Percentiles rank a stretch among this genome's conserved stretches.
These are phyloP conservation scores for Aeoliscus strigatus DNA, from an alignment of 2,797 vertebrate genomes.

Conservation along the genomic window DNA sequence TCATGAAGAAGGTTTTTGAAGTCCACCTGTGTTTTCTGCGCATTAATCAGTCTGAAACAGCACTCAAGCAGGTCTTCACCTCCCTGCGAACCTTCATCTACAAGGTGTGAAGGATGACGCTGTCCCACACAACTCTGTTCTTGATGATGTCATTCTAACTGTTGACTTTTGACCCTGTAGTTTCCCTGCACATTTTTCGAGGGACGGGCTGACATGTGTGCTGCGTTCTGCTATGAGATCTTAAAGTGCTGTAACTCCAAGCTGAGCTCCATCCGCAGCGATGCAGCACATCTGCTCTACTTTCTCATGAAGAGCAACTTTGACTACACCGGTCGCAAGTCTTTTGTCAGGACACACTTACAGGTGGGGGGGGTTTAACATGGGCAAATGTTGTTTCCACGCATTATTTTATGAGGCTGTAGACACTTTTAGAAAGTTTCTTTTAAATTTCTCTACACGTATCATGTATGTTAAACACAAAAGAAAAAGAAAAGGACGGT, in stretches of 20 bases:
- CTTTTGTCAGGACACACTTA: conserved; percentile 91
- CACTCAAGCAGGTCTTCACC: conserved; percentile 92
- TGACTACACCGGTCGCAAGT: conserved; percentile 94
- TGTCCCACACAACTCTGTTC: neutral
- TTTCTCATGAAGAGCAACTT: conserved; percentile 99
- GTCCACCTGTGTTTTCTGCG: conserved; percentile 94
- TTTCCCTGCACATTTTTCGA: conserved; percentile 96
- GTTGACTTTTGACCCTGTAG: conserved; percentile 52
- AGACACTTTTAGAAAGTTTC: too few relatives aligned
- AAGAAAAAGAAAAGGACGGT: too few relatives aligned
- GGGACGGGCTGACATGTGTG: conserved; percentile 95
- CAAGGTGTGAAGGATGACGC: conserved; percentile 76
- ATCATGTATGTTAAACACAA: too few relatives aligned
- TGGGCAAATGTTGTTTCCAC: too few relatives aligned
- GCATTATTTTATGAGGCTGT: too few relatives aligned
- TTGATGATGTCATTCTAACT: neutral
- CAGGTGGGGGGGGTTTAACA: too few relatives aligned
- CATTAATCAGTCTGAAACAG: conserved; percentile 94
- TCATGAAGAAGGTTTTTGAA: conserved; percentile 98
- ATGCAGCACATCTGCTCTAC: conserved; percentile 93
- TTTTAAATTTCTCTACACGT: too few relatives aligned
- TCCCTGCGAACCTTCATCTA: conserved; percentile 92
- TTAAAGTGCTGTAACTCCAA: conserved; percentile 98
- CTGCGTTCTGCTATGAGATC: conserved; percentile 94
- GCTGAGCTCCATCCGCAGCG: conserved; percentile 89